Evolutionary conservation across 2,888 invertebrate genomes (phyloP), one percentile per base, ranked within the genome.

Genomic region (Bedellia somnulentella): DNA sequence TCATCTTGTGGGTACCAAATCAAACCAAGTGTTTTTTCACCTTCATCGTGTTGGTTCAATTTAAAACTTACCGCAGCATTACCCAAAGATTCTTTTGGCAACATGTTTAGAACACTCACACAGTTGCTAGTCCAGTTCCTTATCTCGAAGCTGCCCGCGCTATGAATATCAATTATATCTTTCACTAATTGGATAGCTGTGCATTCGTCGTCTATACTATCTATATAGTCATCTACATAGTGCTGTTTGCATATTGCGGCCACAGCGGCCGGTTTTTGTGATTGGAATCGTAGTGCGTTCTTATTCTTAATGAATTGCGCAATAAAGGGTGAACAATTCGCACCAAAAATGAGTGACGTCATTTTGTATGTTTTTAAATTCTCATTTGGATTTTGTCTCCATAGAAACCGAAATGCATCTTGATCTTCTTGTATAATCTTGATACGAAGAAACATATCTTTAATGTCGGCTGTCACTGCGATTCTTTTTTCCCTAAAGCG

Each of bases 401-500:
- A 53, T 4, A 52, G 30, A 34, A 49, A 47, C 5, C 44, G 31
- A 35, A 47, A 49, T 1, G 46, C 42, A 14, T 37, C 36, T 36
- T 44, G 40, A 32, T 51, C 48, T 13, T 40, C 36, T 4, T 35
- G 17, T 3, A 40, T 40, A 6, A 52, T 45, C 10, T 37, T 32
- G 2, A 47, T 32, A 15, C 45, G 40, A 15, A 45, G 38, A 23
- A 49, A 48, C 44, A 49, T 47, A 37, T 32, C 36, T 30, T 24
- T 40, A 3, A 46, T 43, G 34, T 48, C 46, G 1, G 36, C 48
- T 11, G 25, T 41, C 9, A 57, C 37, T 3, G 49, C 58, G 2
- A 54, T 35, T 16, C 36, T 36, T 1, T 41, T 36, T 29, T 45
- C 40, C 26, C 55, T 33, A 27, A 59, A 60, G 3, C 45, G 44